Evolutionary conservation across 2,888 invertebrate species (phyloP), one percentile per base, ranked within the genome.

Genomic region (Cheilosia impressa): DNA sequence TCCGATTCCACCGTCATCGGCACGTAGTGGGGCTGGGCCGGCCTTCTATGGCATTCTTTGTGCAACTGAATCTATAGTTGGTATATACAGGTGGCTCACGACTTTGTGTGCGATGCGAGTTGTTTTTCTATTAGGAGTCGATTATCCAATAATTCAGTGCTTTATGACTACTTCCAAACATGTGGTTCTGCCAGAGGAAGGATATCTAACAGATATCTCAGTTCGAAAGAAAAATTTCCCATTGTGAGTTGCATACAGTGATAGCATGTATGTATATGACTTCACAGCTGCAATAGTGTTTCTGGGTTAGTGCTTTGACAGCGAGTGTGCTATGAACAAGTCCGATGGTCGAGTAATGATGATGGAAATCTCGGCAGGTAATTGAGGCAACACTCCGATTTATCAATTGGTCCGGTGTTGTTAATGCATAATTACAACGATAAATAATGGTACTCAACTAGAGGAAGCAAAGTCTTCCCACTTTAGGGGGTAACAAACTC

Each of bases 111-210:
- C 22, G 17, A 79, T 80, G 53, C 80, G 80, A 80, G 84, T 80
- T 60, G 69, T 65, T 84, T 84, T 80, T 80, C 81, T 72, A 85
- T 81, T 81, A 81, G 81, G 38, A 84, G 65, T 75, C 75, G 75
- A 80, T 84, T 84, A 80, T 75, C 75, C 76, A 85, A 76, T 85
- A 81, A 85, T 81, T 85, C 85, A 80, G 81, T 85, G 62, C 66
- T 47, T 81, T 85, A 85, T 81, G 85, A 81, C 76, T 77, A 68
- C 55, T 66, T 62, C 75, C 45, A 50, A 71, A 57, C 62, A 71
- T 65, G 63, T 69, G 63, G 63, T 78, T 79, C 55, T 55, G 47
- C 68, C 63, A 57, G 41, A 58, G 27, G 65, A 19, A 7, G 7
- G 41, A 31, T 45, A 58, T 45, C 45, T 31, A 10, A 22, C 31